Evolutionary conservation across 1,140 invertebrate species (phyloP).

Genomic region (Lamellibrachia luymesi): DNA sequence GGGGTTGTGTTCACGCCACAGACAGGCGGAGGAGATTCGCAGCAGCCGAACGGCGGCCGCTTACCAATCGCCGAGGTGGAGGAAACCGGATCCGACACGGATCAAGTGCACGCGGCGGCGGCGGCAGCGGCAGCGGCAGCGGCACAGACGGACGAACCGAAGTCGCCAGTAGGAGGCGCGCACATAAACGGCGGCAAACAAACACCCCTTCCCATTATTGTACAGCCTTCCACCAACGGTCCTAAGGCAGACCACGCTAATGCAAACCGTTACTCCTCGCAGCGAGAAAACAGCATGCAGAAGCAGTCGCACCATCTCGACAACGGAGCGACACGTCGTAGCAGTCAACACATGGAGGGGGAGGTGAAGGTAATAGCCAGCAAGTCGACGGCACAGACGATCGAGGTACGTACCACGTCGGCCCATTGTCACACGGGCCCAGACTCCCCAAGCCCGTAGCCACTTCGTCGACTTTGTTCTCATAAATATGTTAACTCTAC

Average conservation of each 20-base stretch:
- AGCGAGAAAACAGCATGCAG: neutral
- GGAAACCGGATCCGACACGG: neutral
- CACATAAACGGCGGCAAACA: neutral
- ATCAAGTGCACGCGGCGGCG: neutral
- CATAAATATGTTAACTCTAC: no score
- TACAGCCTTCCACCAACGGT: neutral
- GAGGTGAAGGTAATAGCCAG: neutral
- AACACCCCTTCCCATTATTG: neutral
- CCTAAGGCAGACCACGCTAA: conserved; percentile 5
- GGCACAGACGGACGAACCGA: neutral
- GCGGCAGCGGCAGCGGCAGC: neutral
- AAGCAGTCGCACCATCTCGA: neutral
- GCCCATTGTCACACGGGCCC: no score
- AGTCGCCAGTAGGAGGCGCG: neutral
- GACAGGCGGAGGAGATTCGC: neutral
- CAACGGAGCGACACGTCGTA: neutral
- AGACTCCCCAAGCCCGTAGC: no score
- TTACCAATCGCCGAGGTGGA: neutral
- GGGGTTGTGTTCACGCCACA: neutral
- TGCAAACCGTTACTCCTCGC: neutral
- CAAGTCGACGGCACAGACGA: neutral
- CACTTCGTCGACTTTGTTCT: no score
- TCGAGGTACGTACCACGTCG: neutral
- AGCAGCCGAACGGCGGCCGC: neutral
- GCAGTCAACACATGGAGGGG: neutral